phyloP scores from a whole-genome alignment of 2,888 invertebrate genomes.

The Orchestes rusci region DNA sequence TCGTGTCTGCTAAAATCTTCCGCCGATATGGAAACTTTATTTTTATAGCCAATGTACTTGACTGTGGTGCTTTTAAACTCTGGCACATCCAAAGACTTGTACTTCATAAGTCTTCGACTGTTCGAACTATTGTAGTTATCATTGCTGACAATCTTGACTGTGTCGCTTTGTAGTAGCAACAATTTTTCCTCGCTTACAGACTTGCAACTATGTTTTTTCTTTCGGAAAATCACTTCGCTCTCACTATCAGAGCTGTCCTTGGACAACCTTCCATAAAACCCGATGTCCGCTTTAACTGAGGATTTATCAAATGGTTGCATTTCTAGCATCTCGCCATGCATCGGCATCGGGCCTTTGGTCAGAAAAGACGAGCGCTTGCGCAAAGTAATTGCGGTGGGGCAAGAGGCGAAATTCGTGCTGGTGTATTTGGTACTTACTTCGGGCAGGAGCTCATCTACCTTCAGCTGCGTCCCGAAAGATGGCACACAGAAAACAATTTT shows the following conservation, averaged over 20 bases:
- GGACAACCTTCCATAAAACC: slow-evolving; percentile 25
- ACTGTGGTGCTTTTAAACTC: slow-evolving; percentile 35
- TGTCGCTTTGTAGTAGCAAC: slow-evolving; percentile 34
- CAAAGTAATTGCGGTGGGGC: slow-evolving; percentile 29
- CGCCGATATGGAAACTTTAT: slow-evolving; percentile 41
- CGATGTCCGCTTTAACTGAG: slow-evolving; percentile 22
- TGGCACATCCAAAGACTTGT: slow-evolving; percentile 39
- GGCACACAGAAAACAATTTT: slow-evolving; percentile 30
- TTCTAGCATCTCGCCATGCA: slow-evolving; percentile 29
- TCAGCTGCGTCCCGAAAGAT: slow-evolving; percentile 39
- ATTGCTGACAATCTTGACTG: slow-evolving; percentile 36
- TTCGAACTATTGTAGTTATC: slow-evolving; percentile 38
- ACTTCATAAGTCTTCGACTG: slow-evolving; percentile 37
- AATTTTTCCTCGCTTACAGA: slow-evolving; percentile 36
- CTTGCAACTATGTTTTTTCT: slow-evolving; percentile 34
- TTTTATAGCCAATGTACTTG: slow-evolving; percentile 39
- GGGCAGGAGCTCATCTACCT: slow-evolving; percentile 37
- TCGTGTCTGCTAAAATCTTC: slow-evolving; percentile 42
- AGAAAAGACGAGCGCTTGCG: slow-evolving; percentile 33
- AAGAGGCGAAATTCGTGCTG: slow-evolving; percentile 31
- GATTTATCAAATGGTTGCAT: slow-evolving; percentile 35
- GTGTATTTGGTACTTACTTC: slow-evolving; percentile 43
- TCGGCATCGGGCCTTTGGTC: too few relatives aligned
- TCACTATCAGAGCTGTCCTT: slow-evolving; percentile 40
- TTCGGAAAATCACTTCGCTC: slow-evolving; percentile 31